Evolutionary conservation across 2,797 vertebrate species (phyloP).

Genomic region (Valencia hispanica): DNA sequence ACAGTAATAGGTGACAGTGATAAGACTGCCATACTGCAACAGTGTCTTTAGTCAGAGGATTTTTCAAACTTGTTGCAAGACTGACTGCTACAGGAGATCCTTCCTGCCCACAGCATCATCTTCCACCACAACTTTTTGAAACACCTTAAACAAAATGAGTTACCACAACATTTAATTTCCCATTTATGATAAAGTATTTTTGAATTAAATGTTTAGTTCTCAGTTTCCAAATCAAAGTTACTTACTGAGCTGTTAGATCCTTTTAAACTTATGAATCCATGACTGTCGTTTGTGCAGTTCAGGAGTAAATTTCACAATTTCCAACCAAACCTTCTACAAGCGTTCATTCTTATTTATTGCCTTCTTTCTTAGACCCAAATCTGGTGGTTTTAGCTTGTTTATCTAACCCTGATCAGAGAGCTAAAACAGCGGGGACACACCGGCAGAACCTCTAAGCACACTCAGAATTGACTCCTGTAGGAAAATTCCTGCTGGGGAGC

Average conservation of each 20-base stretch:
- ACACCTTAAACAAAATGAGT: background rate
- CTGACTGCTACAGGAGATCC: background rate
- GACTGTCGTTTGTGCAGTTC: background rate
- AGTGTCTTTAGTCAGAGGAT: background rate
- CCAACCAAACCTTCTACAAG: background rate
- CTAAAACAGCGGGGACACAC: background rate
- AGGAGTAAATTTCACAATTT: background rate
- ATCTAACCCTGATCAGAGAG: background rate
- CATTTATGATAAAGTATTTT: background rate
- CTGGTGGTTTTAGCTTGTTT: background rate
- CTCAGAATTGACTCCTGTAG: background rate
- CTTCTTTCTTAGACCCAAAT: constrained; percentile 15
- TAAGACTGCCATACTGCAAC: background rate
- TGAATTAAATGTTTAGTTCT: background rate
- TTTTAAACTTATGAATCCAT: background rate
- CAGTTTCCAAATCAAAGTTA: background rate
- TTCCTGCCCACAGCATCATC: background rate
- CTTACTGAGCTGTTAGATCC: background rate
- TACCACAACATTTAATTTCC: background rate
- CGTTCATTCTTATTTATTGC: background rate
- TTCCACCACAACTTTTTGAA: background rate
- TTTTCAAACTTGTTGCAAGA: background rate
- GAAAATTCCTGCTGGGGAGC: background rate
- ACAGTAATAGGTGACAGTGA: background rate
- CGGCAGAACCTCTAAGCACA: background rate